Base-by-base conservation (phyloP, 2,797 vertebrate species). In the Ctenopoma kingsleyae region DNA sequence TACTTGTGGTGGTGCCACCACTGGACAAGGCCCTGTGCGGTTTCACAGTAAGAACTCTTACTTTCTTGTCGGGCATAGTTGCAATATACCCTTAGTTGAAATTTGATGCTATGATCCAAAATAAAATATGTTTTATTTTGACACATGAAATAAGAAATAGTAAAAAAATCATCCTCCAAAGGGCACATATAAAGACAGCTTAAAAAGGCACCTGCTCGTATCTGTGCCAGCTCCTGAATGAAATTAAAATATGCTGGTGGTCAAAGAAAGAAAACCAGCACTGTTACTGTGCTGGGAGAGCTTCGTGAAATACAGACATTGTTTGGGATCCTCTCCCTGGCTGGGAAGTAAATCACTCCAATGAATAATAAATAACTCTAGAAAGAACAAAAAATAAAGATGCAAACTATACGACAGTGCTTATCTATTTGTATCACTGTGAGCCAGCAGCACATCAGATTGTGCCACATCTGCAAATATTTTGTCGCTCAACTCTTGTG, bases 311-410 rank as follows among this genome's bases (percentile, higher is more conserved):
- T 69, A 54, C 47, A 40, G 48, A 25, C 52, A 77, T 68, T 82
- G 63, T 76, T 57, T 78, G 55, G 71, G 54, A 76, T 77, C 46
- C 40, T 36, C 69, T 70, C 36, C 22, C 25, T 53, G 48, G 38
- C 65, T 73, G 71, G 68, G 50, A 69, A 76, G 43, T 74, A 83
- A 80, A 80, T 80, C 66, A 61, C 44, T 67, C 13, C 5, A 5
- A 77, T 89, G 67, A 91, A 91, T 90, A 87, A 85, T 87, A 65
- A 72, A 87, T 83, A 53, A 66, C 51, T 85, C 74, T 71, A n/a
- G 25, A 66, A 60, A 71, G 79, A 40, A 72, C 49, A 65, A 73
- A 79, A 79, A 63, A 61, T 51, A 50, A 46, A 71, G 63, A 74
- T 73, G 68, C 77, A 78, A 81, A 83, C 71, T 67, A 49, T 64